A percentile compares a stretch with the other conserved stretches of the same genome.
Conservation (phyloP, 2,113 vertebrate genomes). For the Neolamprologus falcicula region DNA sequence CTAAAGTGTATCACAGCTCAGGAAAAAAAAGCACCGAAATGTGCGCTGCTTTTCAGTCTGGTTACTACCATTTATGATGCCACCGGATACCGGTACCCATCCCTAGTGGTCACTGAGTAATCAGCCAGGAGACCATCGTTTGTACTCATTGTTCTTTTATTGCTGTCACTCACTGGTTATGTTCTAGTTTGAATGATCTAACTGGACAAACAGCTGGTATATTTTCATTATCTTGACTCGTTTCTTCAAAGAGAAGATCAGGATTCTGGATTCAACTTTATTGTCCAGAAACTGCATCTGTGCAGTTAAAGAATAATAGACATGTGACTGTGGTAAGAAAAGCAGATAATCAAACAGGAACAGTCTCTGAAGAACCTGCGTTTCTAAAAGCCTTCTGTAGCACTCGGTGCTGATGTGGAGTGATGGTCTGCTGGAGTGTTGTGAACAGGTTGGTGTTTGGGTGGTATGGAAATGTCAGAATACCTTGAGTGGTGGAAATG, state of each 20-base stretch:
- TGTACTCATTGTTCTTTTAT: background rate
- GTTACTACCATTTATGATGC: no score
- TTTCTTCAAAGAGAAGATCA: background rate
- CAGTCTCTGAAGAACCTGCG: background rate
- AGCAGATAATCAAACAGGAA: background rate
- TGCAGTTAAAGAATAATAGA: background rate
- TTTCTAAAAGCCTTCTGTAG: background rate
- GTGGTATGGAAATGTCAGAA: background rate
- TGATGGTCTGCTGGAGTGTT: background rate
- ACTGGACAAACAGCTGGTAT: background rate
- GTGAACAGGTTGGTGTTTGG: background rate
- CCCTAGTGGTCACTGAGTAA: background rate
- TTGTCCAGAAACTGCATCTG: background rate
- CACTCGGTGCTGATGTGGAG: background rate
- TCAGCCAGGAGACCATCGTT: background rate
- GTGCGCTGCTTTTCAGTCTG: accelerated
- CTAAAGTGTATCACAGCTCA: no score
- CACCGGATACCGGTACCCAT: accelerated
- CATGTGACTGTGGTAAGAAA: background rate
- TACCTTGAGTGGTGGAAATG: background rate
- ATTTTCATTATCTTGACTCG: background rate
- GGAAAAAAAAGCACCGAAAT: accelerated
- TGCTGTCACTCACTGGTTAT: background rate
- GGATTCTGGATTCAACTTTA: background rate
- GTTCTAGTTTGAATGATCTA: background rate